phyloP scores from a whole-genome alignment of 2,113 vertebrate genomes.

The Cichladusa arquata region DNA sequence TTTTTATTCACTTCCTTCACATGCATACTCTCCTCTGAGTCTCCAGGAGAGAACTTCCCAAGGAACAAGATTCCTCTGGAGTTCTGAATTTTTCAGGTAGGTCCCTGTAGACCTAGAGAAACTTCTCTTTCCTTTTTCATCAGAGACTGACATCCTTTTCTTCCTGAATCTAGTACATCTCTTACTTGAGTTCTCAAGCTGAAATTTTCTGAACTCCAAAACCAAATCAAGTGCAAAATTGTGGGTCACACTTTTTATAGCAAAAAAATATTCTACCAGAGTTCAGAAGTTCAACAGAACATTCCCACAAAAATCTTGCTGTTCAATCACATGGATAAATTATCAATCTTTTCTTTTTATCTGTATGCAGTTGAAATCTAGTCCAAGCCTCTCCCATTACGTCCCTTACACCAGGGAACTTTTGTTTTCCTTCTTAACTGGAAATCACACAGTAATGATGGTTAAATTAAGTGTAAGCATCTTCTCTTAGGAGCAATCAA shows the following conservation, averaged over 20 bases:
- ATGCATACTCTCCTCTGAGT: background rate
- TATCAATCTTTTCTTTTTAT: background rate
- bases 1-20: background rate
- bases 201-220: slow-evolving; percentile 18
- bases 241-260: background rate
- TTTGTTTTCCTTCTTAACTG: slow-evolving; percentile 58
- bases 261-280: background rate
- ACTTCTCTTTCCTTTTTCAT: background rate
- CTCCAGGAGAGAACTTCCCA: background rate
- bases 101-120: background rate
- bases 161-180: background rate
- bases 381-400: slow-evolving; percentile 10
- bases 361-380: slow-evolving; percentile 4
- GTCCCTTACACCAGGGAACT: slow-evolving; percentile 2
- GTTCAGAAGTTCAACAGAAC: background rate
- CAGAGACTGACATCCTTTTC: background rate
- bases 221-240: slow-evolving; percentile 11
- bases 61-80: background rate
- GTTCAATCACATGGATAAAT: background rate
- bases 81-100: background rate
- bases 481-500: slow-evolving; percentile 22
- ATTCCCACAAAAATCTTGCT: background rate
- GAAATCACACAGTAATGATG: slow-evolving; percentile 39
- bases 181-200: background rate
- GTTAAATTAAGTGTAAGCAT: slow-evolving; percentile 7